phyloP scores from a whole-genome alignment of 2,797 vertebrate genomes.

The Oreochromis mossambicus region DNA sequence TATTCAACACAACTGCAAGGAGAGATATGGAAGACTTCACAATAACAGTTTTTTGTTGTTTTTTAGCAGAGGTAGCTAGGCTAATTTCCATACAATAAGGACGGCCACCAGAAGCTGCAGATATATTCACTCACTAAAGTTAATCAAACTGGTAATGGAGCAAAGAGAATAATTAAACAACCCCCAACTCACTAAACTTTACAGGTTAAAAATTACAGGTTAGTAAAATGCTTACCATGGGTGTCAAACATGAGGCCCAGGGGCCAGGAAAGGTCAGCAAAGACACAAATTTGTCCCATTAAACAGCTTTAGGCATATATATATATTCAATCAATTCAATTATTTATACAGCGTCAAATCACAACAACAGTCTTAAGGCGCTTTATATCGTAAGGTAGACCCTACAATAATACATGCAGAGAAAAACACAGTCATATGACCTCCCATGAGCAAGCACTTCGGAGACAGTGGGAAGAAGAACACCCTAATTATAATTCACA shows the following conservation, averaged over 20 bases:
- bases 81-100: not conserved
- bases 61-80: not conserved
- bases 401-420: not conserved
- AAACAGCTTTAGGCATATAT: not conserved
- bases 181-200: not conserved
- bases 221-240: not conserved
- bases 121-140: not conserved
- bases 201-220: not conserved
- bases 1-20: not conserved
- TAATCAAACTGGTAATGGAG: not conserved
- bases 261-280: not conserved
- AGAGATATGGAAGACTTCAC: not conserved
- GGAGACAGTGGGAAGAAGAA: not conserved
- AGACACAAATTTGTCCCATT: not conserved
- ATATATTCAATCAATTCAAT: not conserved
- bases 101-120: not conserved
- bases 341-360: not conserved
- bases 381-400: not conserved
- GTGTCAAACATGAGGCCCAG: not conserved
- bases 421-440: not conserved
- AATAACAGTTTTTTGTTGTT: not conserved
- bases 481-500: constrained; percentile 14
- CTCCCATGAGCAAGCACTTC: not conserved
- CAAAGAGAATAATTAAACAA: not conserved
- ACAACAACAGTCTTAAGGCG: not conserved